Conservation (phyloP, 1,140 invertebrate species). For the Tetramorium parvispinum region DNA sequence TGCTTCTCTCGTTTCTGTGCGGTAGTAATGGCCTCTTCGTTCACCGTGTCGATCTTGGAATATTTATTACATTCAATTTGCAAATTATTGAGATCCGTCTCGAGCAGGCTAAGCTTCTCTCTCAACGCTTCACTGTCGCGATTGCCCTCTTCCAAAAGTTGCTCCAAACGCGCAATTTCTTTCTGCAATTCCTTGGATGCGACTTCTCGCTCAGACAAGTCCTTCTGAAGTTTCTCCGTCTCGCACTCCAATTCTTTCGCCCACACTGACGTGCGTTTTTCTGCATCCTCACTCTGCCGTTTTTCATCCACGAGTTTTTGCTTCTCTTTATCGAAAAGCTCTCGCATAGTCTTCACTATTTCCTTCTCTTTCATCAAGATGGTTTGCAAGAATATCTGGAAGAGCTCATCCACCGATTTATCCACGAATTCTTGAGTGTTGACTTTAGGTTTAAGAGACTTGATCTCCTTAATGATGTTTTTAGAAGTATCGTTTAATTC, state of each 20-base stretch:
- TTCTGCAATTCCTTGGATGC: constrained; percentile 18
- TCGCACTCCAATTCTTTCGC: constrained; percentile 78
- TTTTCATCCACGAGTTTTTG: constrained; percentile 75
- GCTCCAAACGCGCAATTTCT: constrained; percentile 62
- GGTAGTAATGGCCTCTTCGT: constrained; percentile 50
- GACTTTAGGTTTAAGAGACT: constrained; percentile 63
- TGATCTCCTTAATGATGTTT: constrained; percentile 79
- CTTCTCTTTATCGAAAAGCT: constrained; percentile 64
- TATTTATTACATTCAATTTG: constrained; percentile 76
- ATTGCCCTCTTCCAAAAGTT: constrained; percentile 65
- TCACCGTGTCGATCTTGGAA: constrained; percentile 36
- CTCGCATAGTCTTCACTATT: constrained; percentile 73
- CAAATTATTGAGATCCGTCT: constrained; percentile 73
- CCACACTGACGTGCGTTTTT: constrained; percentile 74
- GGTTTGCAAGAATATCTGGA: constrained; percentile 72
- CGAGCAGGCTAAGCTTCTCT: constrained; percentile 73
- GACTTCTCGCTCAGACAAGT: constrained; percentile 68
- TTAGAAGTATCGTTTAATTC: constrained; percentile 71
- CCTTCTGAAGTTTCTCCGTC: constrained; percentile 77
- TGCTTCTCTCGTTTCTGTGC: constrained; percentile 76
- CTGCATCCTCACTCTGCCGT: constrained; percentile 72
- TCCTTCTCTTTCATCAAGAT: constrained; percentile 80
- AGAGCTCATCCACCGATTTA: constrained; percentile 73
- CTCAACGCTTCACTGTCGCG: constrained; percentile 77
- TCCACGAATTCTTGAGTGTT: constrained; percentile 53